Percentiles rank a stretch among this genome's conserved stretches.
phyloP scores from a whole-genome alignment of 2,113 vertebrate species.

The Poeciliopsis prolifica region DNA sequence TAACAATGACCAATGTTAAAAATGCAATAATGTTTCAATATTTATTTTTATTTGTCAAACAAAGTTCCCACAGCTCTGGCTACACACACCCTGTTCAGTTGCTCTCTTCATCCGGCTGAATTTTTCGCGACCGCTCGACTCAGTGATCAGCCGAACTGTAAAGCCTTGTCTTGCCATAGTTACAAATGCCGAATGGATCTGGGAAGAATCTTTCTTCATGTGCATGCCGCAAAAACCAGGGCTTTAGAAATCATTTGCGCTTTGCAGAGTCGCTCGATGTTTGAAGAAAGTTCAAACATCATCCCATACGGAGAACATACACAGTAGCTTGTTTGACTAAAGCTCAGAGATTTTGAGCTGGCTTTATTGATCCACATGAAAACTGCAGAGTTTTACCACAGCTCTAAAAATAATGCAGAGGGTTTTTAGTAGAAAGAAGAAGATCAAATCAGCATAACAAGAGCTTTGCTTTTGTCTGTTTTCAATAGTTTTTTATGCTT shows the following conservation, averaged over 20 bases:
- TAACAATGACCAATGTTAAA: not conserved
- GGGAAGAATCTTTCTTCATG: not conserved
- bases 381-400: accelerated
- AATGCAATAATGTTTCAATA: not conserved
- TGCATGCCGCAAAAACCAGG: not conserved
- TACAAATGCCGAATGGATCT: not conserved
- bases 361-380: not conserved
- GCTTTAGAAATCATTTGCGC: constrained; percentile 1
- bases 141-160: not conserved
- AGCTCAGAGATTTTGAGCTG: constrained; percentile 8
- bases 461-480: not conserved
- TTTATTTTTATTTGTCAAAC: not conserved
- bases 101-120: not conserved
- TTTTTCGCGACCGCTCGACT: not conserved
- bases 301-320: not conserved
- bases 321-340: not conserved
- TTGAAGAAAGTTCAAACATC: not conserved
- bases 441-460: not conserved
- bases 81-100: not conserved
- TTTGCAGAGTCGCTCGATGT: not conserved
- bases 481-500: not conserved
- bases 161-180: not conserved
- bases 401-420: not conserved
- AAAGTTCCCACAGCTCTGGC: not conserved
- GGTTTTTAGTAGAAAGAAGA: not conserved